Percentiles rank a stretch among this genome's conserved stretches.
Conservation (phyloP, 2,113 vertebrate species). For the Saguinus midas region DNA sequence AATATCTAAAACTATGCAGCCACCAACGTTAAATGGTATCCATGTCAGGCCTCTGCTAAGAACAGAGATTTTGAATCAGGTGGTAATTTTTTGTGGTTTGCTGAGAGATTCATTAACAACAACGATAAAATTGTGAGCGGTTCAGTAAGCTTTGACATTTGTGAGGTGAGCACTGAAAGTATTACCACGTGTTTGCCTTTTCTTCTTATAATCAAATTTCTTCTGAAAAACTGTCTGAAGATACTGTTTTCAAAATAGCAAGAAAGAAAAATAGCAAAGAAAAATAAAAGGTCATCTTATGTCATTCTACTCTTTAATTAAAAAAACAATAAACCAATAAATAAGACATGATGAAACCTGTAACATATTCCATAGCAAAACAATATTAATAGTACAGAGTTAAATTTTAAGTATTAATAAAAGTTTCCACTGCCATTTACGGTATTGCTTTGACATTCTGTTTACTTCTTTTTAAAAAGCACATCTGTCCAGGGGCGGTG, state of each 20-base stretch:
- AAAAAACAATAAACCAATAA: not conserved
- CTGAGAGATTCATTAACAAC: not conserved
- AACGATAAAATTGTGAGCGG: conserved; percentile 24
- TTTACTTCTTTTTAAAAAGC: conserved; percentile 18
- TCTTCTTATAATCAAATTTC: conserved; percentile 18
- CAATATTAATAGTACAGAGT: not conserved
- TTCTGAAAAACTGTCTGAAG: not conserved
- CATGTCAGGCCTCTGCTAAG: conserved; percentile 2
- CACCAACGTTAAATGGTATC: conserved; percentile 18
- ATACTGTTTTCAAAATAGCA: conserved; percentile 26
- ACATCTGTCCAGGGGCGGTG: not conserved
- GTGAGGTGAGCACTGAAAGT: conserved; percentile 5
- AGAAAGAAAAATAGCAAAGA: conserved; percentile 9
- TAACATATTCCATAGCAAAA: conserved; percentile 1
- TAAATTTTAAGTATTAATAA: conserved; percentile 26
- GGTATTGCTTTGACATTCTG: not conserved
- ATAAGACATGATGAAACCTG: not conserved
- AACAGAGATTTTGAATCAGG: conserved; percentile 20
- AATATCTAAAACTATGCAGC: conserved; percentile 57
- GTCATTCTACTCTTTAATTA: not conserved
- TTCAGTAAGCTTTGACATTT: not conserved
- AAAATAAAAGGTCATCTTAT: not conserved
- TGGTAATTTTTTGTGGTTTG: not conserved
- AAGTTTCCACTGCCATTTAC: not conserved
- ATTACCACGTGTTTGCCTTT: not conserved